Evolutionary conservation across 2,797 vertebrate genomes (phyloP).

Genomic region (Crypturellus tataupa): DNA sequence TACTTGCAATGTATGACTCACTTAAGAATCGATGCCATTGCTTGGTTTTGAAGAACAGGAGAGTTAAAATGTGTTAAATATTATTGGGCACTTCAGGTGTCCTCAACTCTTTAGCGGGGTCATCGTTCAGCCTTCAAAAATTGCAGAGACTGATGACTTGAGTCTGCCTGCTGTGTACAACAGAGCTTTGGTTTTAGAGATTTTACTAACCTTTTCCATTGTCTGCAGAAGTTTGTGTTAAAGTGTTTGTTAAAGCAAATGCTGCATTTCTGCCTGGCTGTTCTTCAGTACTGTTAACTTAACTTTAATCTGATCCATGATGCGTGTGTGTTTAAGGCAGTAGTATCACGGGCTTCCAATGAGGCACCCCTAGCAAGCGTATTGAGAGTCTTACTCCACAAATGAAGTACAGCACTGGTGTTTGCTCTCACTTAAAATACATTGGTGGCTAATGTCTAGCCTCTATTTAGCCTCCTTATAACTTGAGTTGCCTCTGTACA

Average conservation of each 20-base stretch:
- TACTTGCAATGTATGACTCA: not conserved
- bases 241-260: not conserved
- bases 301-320: not conserved
- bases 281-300: not conserved
- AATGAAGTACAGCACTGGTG: not conserved
- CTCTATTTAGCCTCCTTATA: not conserved
- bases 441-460: not conserved
- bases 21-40: not conserved
- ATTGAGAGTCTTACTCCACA: not conserved
- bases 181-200: not conserved
- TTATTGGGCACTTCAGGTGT: not conserved
- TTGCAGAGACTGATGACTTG: not conserved
- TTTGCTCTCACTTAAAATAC: not conserved
- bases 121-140: not conserved
- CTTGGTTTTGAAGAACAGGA: not conserved
- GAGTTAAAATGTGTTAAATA: not conserved
- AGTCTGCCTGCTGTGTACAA: not conserved
- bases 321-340: not conserved
- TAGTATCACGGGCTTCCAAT: not conserved
- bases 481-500: not conserved
- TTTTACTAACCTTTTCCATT: not conserved
- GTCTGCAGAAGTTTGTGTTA: not conserved
- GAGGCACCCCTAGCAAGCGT: not conserved
- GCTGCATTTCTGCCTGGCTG: fast-evolving
- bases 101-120: not conserved